phyloP scores from a whole-genome alignment of 2,113 vertebrate species.

The Diphyllodes magnificus region DNA sequence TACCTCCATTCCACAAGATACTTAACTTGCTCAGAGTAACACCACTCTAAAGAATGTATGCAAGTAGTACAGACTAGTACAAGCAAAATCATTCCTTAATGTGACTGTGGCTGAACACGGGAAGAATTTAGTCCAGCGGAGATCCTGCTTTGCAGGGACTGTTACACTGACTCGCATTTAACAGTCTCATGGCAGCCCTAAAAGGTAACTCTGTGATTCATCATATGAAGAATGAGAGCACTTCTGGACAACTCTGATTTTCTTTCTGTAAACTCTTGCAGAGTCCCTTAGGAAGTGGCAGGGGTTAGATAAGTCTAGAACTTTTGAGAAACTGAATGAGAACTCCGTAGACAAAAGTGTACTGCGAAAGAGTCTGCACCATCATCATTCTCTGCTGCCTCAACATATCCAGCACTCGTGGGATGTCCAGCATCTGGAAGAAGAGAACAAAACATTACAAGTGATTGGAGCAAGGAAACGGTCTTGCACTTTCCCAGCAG shows the following conservation, averaged over 20 bases:
- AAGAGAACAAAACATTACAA: background rate
- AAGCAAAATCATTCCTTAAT: background rate
- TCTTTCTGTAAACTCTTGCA: slow-evolving; percentile 22
- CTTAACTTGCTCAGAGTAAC: slow-evolving; percentile 15
- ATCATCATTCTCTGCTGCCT: slow-evolving; percentile 93
- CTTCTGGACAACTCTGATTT: background rate
- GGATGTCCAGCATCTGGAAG: slow-evolving; percentile 84
- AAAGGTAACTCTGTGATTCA: background rate
- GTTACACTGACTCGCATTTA: background rate
- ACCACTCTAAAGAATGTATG: background rate
- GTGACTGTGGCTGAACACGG: background rate
- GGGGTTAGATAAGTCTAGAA: slow-evolving; percentile 88
- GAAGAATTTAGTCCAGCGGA: background rate
- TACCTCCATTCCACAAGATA: background rate
- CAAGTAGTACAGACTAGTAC: slow-evolving; percentile 1
- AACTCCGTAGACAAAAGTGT: slow-evolving; percentile 92
- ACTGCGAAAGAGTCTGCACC: slow-evolving; percentile 95
- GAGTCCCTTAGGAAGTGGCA: background rate
- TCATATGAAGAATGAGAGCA: background rate
- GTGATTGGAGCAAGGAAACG: background rate
- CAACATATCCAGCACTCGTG: slow-evolving; percentile 80
- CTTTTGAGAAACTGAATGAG: slow-evolving; percentile 94
- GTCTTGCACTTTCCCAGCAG: background rate
- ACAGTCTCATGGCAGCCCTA: background rate
- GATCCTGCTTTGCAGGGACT: background rate